These are phyloP conservation scores for Plotosus lineatus DNA, from an alignment of 2,113 vertebrate genomes.

Conservation along the genomic window DNA sequence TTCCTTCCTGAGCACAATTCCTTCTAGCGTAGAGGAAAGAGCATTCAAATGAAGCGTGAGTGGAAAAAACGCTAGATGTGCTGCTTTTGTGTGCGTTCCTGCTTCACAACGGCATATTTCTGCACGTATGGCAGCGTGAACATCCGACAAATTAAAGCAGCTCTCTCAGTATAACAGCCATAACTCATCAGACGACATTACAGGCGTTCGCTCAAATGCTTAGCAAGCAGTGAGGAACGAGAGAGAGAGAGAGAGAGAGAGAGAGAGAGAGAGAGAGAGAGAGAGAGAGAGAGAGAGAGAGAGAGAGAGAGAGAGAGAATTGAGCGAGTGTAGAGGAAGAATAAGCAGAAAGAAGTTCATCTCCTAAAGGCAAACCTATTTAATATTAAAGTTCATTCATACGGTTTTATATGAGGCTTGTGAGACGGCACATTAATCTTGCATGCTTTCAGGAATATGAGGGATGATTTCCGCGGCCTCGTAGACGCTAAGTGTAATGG, in stretches of 20 bases:
- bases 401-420: slow-evolving; percentile 63
- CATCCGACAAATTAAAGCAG: slow-evolving; percentile 69
- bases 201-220: slow-evolving; percentile 52
- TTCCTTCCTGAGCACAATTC: slow-evolving; percentile 9
- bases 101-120: slow-evolving; percentile 56
- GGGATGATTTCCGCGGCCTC: slow-evolving; percentile 64
- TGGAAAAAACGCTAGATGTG: slow-evolving; percentile 57
- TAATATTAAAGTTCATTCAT: slow-evolving; percentile 73
- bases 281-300: slow-evolving; percentile 31
- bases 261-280: slow-evolving; percentile 12
- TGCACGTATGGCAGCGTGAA: slow-evolving; percentile 53
- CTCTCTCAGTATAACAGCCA: slow-evolving; percentile 67
- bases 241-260: slow-evolving; percentile 3
- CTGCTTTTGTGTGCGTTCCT: slow-evolving; percentile 63
- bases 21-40: slow-evolving; percentile 21
- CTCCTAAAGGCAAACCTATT: slow-evolving; percentile 69
- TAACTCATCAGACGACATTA: slow-evolving; percentile 71
- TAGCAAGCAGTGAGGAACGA: slow-evolving; percentile 58
- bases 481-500: slow-evolving; percentile 45
- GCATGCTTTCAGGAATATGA: slow-evolving; percentile 61
- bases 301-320: slow-evolving; percentile 18
- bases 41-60: slow-evolving; percentile 62
- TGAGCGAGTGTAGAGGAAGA: slow-evolving; percentile 41
- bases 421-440: slow-evolving; percentile 67
- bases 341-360: slow-evolving; percentile 59